A percentile compares a stretch with the other conserved stretches of the same genome.
phyloP scores from a whole-genome alignment of 2,113 vertebrate species.

The Coreoperca whiteheadi region DNA sequence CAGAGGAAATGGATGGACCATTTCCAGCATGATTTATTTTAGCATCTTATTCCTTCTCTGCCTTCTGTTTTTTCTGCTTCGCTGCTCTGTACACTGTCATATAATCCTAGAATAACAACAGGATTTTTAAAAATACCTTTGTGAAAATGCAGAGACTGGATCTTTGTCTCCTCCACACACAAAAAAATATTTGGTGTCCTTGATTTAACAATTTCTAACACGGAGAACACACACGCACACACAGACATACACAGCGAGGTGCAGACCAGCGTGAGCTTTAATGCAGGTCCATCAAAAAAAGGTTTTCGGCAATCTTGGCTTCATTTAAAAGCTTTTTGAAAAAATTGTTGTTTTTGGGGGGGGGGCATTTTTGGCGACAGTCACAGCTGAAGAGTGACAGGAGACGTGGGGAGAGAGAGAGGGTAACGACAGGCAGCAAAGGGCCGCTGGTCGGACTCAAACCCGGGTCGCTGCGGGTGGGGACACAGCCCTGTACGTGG shows the following conservation, averaged over 20 bases:
- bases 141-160: not conserved
- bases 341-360: no score
- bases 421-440: no score
- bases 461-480: no score
- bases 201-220: not conserved
- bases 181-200: not conserved
- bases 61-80: not conserved
- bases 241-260: not conserved
- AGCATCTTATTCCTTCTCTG: not conserved
- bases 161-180: not conserved
- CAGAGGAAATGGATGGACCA: constrained; percentile 2
- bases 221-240: not conserved
- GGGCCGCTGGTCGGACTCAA: no score
- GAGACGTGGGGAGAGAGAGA: no score
- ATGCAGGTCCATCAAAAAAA: not conserved
- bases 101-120: constrained; percentile 20
- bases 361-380: no score
- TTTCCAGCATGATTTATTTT: constrained; percentile 2
- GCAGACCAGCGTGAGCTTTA: not conserved
- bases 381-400: no score
- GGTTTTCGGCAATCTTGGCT: no score
- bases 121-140: not conserved
- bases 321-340: no score
- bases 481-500: no score
- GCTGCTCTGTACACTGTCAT: not conserved